Evolutionary conservation across 2,113 vertebrate species (phyloP).

Genomic region (Papio anubis): DNA sequence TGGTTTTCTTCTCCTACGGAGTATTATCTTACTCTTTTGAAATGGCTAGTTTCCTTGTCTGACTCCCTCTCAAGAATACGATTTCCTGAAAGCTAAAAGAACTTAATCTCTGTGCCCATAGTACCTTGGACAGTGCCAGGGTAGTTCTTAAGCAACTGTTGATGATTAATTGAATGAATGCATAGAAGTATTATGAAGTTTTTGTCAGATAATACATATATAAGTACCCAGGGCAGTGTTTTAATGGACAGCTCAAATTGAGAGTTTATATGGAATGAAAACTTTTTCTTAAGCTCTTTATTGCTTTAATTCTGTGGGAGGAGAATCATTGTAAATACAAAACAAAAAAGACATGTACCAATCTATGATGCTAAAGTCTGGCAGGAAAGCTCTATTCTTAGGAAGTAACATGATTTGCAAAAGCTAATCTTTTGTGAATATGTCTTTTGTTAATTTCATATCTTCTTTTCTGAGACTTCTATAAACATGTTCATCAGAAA

Average conservation of each 20-base stretch:
- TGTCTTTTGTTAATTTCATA: conserved; percentile 80
- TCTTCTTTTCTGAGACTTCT: conserved; percentile 43
- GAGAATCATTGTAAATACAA: neutral
- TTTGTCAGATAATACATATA: neutral
- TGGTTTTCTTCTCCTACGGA: neutral
- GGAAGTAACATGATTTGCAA: conserved; percentile 73
- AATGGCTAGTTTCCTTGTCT: neutral
- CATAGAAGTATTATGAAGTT: neutral
- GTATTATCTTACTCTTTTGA: neutral
- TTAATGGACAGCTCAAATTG: neutral
- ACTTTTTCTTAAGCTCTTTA: neutral
- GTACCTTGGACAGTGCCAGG: neutral
- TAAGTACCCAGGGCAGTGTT: neutral
- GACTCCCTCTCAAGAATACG: neutral
- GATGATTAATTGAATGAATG: neutral
- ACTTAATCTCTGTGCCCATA: neutral
- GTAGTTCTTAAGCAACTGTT: neutral
- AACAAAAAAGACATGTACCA: conserved; percentile 46
- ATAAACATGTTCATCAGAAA: conserved; percentile 49
- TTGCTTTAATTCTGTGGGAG: neutral
- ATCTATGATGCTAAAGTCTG: conserved; percentile 69
- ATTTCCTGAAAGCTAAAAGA: neutral
- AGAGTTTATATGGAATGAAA: neutral
- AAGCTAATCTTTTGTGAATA: conserved; percentile 78
- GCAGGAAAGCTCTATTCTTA: conserved; percentile 63